Evolutionary conservation across 2,113 vertebrate species (phyloP), one percentile per base, ranked within the genome.

Genomic region (Syngnathus floridae): DNA sequence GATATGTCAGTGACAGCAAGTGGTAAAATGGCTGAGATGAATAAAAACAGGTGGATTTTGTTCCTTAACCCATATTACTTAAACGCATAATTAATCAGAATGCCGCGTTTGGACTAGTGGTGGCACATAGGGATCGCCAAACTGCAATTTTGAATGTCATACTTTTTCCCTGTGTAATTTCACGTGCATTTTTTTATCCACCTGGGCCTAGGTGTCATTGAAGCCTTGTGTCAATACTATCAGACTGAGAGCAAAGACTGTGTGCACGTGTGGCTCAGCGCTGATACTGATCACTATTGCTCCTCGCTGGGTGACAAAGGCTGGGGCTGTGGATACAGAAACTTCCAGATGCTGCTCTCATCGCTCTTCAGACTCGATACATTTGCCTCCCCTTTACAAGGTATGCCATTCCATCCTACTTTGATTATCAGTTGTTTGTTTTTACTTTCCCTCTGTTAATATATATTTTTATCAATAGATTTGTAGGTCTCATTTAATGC

Each of bases 291-390:
- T 79, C 94, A 98, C 82, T 97, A 90, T 88, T 91, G 92, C 54
- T 93, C 90, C 4, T 94, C 93, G 26, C 79, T 80, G 16, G 95
- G 95, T 0, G 95, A 98, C 73, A 90, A 78, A 86, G 94, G 95
- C 72, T 98, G 96, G 96, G 95, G 95, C 38, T 98, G 96, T 10
- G 95, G 96, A 56, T 98, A 97, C 88, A 92, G 96, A 82, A 98
- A 98, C 84, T 91, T 97, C 84, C 96, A 98, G 74, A 98, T 98
- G 93, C 85, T 98, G 1, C 86, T 97, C 72, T 98, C 95, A 43
- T 93, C 92, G 0, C 88, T 97, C 46, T 75, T 91, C 40, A 84
- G 73, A 69, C 88, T 90, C 65, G 93, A 92, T 51, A 40, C 66
- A 4, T 96, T 91, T 73, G 74, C 83, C 3, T 74, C 90, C 17